A percentile compares a stretch with the other conserved stretches of the same genome.
Conservation (phyloP, 1,140 invertebrate species). For the Bombus haemorrhoidalis region DNA sequence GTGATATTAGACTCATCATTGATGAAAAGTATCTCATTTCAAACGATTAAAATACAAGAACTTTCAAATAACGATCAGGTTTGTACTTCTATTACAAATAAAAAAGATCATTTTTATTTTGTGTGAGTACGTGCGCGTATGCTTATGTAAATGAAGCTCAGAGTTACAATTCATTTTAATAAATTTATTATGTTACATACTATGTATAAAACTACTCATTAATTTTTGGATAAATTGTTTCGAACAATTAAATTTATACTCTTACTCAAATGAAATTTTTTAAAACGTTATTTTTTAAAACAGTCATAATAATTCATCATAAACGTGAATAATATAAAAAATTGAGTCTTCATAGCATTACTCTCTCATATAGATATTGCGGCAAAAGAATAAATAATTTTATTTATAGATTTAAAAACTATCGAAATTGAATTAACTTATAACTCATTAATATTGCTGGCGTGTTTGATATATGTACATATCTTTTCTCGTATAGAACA, state of each 20-base stretch:
- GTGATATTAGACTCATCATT: slow-evolving; percentile 87
- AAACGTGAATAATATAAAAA: neutral
- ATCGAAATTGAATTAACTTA: neutral
- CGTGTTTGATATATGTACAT: slow-evolving; percentile 8
- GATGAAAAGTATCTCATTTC: slow-evolving; percentile 89
- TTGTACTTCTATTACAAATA: slow-evolving; percentile 43
- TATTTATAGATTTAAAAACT: neutral
- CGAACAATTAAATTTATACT: neutral
- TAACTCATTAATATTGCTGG: neutral
- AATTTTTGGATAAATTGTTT: neutral
- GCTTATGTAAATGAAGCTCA: neutral
- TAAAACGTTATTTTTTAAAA: neutral
- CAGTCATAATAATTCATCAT: neutral
- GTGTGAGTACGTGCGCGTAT: neutral
- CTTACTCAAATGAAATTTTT: neutral
- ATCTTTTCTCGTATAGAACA: slow-evolving; percentile 79
- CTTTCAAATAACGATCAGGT: slow-evolving; percentile 86
- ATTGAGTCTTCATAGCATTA: neutral
- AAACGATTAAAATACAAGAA: slow-evolving; percentile 92
- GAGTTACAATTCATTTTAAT: no score
- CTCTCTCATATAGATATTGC: neutral
- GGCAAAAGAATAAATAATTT: neutral
- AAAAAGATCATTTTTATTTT: slow-evolving; percentile 16
- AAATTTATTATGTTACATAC: no score
- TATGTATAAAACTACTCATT: no score